phyloP scores from a whole-genome alignment of 2,797 vertebrate genomes.

The Crax fasciolata region DNA sequence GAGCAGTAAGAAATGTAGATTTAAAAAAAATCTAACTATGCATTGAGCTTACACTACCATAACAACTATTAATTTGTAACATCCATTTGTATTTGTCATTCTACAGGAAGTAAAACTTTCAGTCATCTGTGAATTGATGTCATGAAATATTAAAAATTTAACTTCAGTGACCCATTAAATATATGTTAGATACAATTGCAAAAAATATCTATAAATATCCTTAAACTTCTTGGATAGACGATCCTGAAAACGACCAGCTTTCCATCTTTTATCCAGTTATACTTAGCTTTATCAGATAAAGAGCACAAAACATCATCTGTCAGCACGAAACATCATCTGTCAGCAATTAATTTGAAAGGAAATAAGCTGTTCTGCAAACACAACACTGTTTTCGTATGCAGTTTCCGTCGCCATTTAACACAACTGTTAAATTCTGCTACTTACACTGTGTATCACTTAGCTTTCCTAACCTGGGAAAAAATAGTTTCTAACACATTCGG shows the following conservation, averaged over 20 bases:
- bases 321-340: conserved; percentile 21
- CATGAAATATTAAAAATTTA: conserved; percentile 62
- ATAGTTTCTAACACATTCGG: not conserved
- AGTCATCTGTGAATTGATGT: conserved; percentile 21
- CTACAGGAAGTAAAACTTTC: conserved; percentile 25
- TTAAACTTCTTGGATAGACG: not conserved
- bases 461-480: not conserved
- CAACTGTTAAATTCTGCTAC: conserved; percentile 19
- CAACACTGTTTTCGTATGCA: not conserved
- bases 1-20: not conserved
- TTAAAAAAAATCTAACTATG: not conserved
- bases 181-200: not conserved
- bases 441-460: not conserved
- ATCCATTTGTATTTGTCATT: not conserved
- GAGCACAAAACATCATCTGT: not conserved
- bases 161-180: conserved; percentile 41
- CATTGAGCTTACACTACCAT: not conserved
- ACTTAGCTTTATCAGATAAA: conserved; percentile 29
- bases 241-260: not conserved
- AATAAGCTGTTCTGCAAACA: conserved; percentile 4
- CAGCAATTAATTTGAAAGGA: conserved; percentile 40
- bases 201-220: conserved; percentile 3
- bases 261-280: conserved; percentile 1
- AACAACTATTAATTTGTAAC: not conserved
- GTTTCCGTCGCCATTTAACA: not conserved